Base-by-base conservation (phyloP, 1,140 invertebrate genomes). In the Oscheius sp. region DNA sequence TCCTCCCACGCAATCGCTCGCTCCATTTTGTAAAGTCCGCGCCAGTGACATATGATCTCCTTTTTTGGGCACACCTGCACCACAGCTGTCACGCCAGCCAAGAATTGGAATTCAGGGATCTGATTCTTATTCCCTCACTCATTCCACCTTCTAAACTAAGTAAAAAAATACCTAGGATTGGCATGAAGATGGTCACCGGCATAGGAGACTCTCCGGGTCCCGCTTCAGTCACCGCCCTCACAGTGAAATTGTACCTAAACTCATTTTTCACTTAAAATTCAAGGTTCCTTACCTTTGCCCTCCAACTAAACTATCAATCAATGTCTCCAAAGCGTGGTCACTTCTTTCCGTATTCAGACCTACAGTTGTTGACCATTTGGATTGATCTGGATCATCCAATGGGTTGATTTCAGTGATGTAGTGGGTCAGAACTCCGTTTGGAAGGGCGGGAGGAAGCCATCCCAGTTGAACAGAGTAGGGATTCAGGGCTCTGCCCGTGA, bases 151-250 rank as follows among this genome's bases (percentile, higher is more conserved):
- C n/a, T n/a, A n/a, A n/a, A n/a, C n/a, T n/a, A n/a, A n/a, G n/a
- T n/a, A n/a, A n/a, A n/a, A n/a, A n/a, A n/a, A n/a, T 42, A 79
- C 77, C 78, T 52, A 77, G 46, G 26, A 80, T 46, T 26, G 80
- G 79, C 75, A 82, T 77, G 15, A 68, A 45, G 34, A 78, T 59
- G 34, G 29, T 64, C 13, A 70, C 34, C 23, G 45, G 31, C 4
- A 32, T 75, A 23, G 29, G 65, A 46, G 38, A 64, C 4, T 75
- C 71, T 15, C 80, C 76, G 13, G 64, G 61, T 15, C 81, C 81
- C 23, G 81, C 81, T 74, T 82, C 82, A 31, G 73, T 82, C 18
- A 83, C 79, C 13, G 82, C 82, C 29, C 68, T 49, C 20, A 84
- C 76, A 58, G 71, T 66, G 36, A 82, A 58, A 28, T 69, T 66